Conservation (phyloP, 92 coral and sea anemone species). For the Palythoa heliodiscus region DNA sequence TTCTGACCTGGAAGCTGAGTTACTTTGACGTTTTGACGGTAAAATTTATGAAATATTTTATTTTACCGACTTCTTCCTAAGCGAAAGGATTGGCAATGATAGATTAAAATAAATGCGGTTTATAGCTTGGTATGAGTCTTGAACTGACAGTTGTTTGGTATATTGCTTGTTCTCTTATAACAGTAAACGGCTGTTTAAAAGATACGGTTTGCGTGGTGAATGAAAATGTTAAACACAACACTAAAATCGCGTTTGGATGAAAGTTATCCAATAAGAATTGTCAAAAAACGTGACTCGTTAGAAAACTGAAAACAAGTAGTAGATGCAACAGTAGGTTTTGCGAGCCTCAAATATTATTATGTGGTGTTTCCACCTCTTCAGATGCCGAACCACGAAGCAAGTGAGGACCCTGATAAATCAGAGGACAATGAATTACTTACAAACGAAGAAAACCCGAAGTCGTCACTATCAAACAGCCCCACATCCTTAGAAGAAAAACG, state of each 20-base stretch:
- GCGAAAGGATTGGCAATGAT: not conserved
- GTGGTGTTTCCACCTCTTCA: not conserved
- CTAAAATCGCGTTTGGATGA: not conserved
- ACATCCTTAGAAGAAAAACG: not conserved
- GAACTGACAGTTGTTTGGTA: not conserved
- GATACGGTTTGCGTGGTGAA: not conserved
- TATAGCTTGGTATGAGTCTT: not conserved
- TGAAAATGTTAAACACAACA: not conserved
- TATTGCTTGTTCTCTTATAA: not conserved
- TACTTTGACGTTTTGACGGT: too few species aligned
- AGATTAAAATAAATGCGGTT: too few species aligned
- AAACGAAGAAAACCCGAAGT: not conserved
- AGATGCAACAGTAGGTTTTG: not conserved
- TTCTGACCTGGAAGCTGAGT: too few species aligned
- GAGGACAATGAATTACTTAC: not conserved
- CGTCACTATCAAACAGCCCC: not conserved
- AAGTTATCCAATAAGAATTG: not conserved
- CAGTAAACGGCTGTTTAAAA: not conserved
- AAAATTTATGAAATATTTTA: not conserved
- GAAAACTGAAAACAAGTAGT: not conserved
- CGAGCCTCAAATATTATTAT: not conserved
- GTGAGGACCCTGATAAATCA: not conserved
- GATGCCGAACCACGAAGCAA: conserved; percentile 16
- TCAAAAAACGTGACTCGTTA: not conserved
- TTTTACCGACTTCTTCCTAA: not conserved